Conservation (phyloP, 2,113 vertebrate genomes). For the Oriolus oriolus region DNA sequence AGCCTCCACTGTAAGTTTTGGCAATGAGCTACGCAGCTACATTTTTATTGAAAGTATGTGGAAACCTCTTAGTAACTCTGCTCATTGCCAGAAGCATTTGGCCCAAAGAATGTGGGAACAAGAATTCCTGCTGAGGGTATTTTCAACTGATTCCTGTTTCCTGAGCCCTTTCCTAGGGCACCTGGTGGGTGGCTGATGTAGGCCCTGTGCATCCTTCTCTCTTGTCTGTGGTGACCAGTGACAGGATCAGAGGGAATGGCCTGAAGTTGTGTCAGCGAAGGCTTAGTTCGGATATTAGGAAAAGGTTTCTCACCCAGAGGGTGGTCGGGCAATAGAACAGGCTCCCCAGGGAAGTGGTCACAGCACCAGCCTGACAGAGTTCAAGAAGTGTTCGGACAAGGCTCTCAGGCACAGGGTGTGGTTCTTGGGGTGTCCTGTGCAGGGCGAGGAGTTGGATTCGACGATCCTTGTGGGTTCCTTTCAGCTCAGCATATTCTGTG, state of each 20-base stretch:
- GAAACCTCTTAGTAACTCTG: not conserved
- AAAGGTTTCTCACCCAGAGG: not conserved
- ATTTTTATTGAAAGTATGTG: fast-evolving
- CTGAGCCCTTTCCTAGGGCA: fast-evolving
- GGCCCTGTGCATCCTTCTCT: not conserved
- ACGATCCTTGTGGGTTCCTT: not conserved
- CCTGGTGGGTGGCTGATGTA: fast-evolving
- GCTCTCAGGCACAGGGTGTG: not conserved
- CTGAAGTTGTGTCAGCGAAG: not conserved
- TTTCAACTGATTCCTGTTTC: fast-evolving
- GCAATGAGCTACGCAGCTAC: fast-evolving
- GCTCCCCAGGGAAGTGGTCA: not conserved
- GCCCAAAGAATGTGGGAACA: not conserved
- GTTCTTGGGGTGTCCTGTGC: not conserved
- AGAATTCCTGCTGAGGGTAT: fast-evolving
- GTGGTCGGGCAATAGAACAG: not conserved
- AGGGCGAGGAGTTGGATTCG: not conserved
- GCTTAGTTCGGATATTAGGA: not conserved
- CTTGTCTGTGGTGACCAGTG: not conserved
- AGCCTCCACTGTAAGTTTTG: not conserved
- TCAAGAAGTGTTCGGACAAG: not conserved
- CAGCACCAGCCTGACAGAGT: not conserved
- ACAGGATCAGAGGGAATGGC: not conserved
- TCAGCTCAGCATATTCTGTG: not conserved
- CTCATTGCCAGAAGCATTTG: fast-evolving